Base-by-base conservation (phyloP, 2,113 vertebrate species). In the Onychorhynchus coronatus region DNA sequence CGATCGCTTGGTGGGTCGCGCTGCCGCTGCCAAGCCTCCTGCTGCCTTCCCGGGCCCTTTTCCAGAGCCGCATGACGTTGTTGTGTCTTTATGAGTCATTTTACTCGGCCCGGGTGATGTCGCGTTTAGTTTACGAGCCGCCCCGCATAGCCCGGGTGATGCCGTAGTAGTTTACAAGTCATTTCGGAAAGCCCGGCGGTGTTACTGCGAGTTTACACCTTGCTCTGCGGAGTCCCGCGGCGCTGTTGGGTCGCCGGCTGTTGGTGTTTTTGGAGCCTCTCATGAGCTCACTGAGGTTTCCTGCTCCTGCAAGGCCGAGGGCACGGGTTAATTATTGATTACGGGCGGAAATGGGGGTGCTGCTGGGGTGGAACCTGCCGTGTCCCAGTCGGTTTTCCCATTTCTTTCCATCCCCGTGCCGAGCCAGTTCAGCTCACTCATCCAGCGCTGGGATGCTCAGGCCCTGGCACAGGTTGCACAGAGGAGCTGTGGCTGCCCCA, bases 271-370 rank as follows among this genome's bases (percentile, higher is more conserved):
- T 10, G 2, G 37, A 49, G 78, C 17, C 20, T 22, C 10, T 1
- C 2, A 0, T 0, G 3, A 8, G 33, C 52, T 5, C 8, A 37
- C 25, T 3, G 72, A 62, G 30, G 0, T 39, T 70, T 42, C 66
- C 65, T 31, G 24, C 42, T 63, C 63, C 27, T 7, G 18, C 42
- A 11, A 58, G 35, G 59, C 68, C n/a, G 0, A 50, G 35, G 50
- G 65, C 23, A 3, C 1, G 1, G 55, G 70, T 94, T 94, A 95
- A 68, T 65, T 41, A 56, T 91, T 89, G 61, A 50, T 47, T n/a
- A 5, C 0, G 27, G 39, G 5, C 0, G 6, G 53, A 18, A 53
- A 9, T 15, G 0, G 0, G 41, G 19, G 44, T 22, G n/a, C 61
- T 68, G 71, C 28, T 11, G 35, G 24, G 12, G 3, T 12, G 8